Base-by-base conservation (phyloP, 2,113 vertebrate species). In the Tretioscincus oriximinensis region DNA sequence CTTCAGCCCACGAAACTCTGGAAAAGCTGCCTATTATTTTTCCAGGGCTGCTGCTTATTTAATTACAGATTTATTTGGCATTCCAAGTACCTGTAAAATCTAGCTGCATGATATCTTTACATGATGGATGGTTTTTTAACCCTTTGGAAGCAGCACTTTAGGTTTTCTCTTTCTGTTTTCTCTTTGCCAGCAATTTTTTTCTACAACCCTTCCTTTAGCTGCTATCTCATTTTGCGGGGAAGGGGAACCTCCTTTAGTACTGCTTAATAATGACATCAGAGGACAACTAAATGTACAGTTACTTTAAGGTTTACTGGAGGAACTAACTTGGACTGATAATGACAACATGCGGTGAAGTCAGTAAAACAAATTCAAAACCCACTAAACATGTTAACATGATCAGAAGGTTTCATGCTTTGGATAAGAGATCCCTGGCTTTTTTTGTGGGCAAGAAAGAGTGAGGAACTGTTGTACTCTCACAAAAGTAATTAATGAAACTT, bases 1-100 rank as follows among this genome's bases (percentile, higher is more conserved):
- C 16, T 60, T 79, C 29, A 69, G 16, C 31, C 64, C 64, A 47
- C 49, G 24, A 66, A 78, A n/a, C 41, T 77, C 81, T 88, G 65
- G 28, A 35, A 29, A 26, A 11, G 54, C n/a, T 65, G 28, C 45
- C 24, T 54, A 28, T 31, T 78, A 58, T 67, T 74, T 74, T 81
- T 54, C 47, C 11, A 69, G 10, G 10, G 35, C 49, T 45, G 9
- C 10, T 49, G 21, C 54, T 45, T 45, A 71, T n/a, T 72, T 61
- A 71, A 63, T 64, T 47, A 64, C 11, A 71, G 41, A 71, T 16
- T 45, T n/a, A 31, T n/a, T 49, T 78, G 65, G 31, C 6, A 16
- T 21, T 12, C 45, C 49, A 78, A 24, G n/a, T 35, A 66, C 18
- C 29, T 18, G 47, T 16, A 14, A 51, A 11, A 9, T 29, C 26